Base-by-base conservation (phyloP, 2,797 vertebrate genomes). In the Peromyscus eremicus region DNA sequence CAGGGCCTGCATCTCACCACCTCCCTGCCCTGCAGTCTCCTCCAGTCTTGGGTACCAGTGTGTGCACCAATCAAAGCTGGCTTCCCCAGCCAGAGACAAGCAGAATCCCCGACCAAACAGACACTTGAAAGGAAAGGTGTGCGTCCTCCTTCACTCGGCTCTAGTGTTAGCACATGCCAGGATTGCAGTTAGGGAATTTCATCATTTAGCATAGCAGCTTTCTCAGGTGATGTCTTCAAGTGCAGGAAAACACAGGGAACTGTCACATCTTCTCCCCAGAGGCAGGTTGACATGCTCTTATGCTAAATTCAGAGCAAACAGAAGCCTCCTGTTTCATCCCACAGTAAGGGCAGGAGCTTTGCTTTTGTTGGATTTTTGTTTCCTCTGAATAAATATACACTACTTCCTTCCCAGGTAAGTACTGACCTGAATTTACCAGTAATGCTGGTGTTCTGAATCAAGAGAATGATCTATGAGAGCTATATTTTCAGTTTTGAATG, bases 221-320 rank as follows among this genome's bases (percentile, higher is more conserved):
- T 34, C 80, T 95, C 37, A 88, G 77, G 46, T 12, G 32, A 52
- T 12, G 2, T 29, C 8, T 21, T 25, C 64, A 29, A 32, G 43
- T 23, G 23, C 10, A 3, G 2, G 57, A 25, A 66, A 91, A 60
- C 43, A 52, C 29, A 86, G 40, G 73, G 66, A 66, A 3, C 46
- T 17, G 27, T 75, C 43, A 49, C 16, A 62, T 49, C 13, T 13
- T 49, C 40, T 34, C 43, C 19, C 87, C 40, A 43, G 19, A 25
- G 52, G 21, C 46, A n/a, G 13, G 60, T 17, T 43, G 81, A 32
- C 37, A 43, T 32, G 21, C 19, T 77, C 71, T 73, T 93, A 37
- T 81, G 32, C 49, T 85, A 81, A 71, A 85, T 91, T 94, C 80
- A 76, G 19, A 94, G 13, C 40, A 92, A 66, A 68, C 23, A 34